Percentiles rank a stretch among this genome's conserved stretches.
Conservation (phyloP, 30 jellyfish, hydroid and myxozoan genomes). For the Chironex yamaguchii region DNA sequence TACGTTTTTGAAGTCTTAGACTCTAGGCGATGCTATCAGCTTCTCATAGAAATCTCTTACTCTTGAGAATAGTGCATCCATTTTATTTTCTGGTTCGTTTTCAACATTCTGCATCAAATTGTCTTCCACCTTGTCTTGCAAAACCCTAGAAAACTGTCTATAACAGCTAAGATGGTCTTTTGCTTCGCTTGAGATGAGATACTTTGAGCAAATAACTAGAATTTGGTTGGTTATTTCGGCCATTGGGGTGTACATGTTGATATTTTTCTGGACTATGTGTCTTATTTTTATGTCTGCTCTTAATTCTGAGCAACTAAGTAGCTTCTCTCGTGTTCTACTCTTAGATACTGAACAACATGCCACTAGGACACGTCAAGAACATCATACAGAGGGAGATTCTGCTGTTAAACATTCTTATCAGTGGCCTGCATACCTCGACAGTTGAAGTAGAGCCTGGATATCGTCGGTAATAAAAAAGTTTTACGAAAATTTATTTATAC, state of each 20-base stretch:
- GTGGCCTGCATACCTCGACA: too few species aligned
- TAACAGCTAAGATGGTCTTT: conserved; percentile 44
- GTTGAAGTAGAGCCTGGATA: too few species aligned
- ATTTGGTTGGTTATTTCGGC: conserved; percentile 36
- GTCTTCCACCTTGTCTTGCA: background rate
- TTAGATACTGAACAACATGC: too few species aligned
- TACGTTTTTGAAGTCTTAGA: conserved; percentile 1
- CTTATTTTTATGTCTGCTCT: conserved; percentile 22
- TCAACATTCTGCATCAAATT: background rate
- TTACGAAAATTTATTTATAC: too few species aligned
- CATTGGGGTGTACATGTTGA: conserved; percentile 22
- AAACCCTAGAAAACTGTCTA: background rate
- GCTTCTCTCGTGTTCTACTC: conserved; percentile 22
- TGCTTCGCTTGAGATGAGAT: conserved; percentile 43
- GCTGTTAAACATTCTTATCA: too few species aligned
- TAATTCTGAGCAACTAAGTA: conserved; percentile 11
- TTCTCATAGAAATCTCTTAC: conserved; percentile 19
- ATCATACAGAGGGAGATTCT: too few species aligned
- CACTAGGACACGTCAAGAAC: too few species aligned
- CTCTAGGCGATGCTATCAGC: conserved; percentile 15
- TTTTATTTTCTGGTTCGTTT: background rate
- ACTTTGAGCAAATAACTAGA: conserved; percentile 17
- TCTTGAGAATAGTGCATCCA: background rate
- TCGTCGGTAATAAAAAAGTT: too few species aligned
- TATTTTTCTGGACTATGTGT: conserved; percentile 11